phyloP scores from a whole-genome alignment of 2,797 vertebrate genomes.

The Pangasius macronema region DNA sequence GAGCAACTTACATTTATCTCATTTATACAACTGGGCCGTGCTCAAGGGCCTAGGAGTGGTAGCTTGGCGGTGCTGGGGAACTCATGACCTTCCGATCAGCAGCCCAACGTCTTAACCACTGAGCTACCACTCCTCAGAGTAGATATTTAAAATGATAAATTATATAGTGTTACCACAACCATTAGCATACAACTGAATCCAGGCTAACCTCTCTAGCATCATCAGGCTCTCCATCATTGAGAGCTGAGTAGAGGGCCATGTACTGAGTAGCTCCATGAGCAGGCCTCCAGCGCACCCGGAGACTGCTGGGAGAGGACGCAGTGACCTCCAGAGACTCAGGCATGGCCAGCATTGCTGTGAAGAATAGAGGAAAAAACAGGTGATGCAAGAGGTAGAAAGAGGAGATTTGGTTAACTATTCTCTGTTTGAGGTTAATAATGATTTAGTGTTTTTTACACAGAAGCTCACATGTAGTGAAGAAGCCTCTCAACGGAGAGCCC shows the following conservation, averaged over 20 bases:
- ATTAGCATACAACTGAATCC: not conserved
- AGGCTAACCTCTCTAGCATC: slow-evolving; percentile 78
- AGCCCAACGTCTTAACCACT: too few relatives aligned
- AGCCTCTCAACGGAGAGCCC: slow-evolving; percentile 81
- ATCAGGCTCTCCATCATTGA: slow-evolving; percentile 77
- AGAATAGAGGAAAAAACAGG: not conserved
- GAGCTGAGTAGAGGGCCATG: slow-evolving; percentile 82
- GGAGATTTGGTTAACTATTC: slow-evolving; percentile 12
- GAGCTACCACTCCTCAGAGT: too few relatives aligned
- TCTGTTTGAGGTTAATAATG: not conserved
- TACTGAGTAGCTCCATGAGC: slow-evolving; percentile 83
- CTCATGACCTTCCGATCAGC: too few relatives aligned
- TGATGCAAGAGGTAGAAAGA: not conserved
- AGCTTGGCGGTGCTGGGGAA: too few relatives aligned
- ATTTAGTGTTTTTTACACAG: not conserved
- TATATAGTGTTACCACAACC: not conserved
- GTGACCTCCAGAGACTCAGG: slow-evolving; percentile 78
- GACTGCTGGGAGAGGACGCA: slow-evolving; percentile 78
- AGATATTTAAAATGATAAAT: not conserved
- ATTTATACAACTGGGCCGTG: too few relatives aligned
- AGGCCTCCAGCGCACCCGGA: slow-evolving; percentile 83
- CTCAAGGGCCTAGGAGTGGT: too few relatives aligned
- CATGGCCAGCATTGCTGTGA: slow-evolving; percentile 78
- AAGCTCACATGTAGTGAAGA: slow-evolving; percentile 84
- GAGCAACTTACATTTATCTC: too few relatives aligned